These are phyloP conservation scores for Punctoribates punctum DNA, from an alignment of 2,888 invertebrate species.

Conservation along the genomic window DNA sequence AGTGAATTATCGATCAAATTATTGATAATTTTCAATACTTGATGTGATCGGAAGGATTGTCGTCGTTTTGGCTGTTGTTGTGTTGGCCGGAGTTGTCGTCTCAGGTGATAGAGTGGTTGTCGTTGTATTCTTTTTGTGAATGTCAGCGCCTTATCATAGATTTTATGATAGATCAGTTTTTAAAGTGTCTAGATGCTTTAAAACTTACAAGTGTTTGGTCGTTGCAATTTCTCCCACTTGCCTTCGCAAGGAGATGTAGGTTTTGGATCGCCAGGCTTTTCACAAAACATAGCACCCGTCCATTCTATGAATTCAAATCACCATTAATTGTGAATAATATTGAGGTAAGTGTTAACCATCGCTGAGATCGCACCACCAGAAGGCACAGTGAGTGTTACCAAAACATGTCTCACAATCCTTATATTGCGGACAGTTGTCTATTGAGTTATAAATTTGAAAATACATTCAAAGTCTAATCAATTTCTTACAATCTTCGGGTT, in stretches of 20 bases:
- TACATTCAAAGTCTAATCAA: background rate
- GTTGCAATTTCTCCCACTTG: background rate
- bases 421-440: background rate
- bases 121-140: background rate
- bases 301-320: background rate
- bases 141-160: no score
- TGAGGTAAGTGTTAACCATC: background rate
- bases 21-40: background rate
- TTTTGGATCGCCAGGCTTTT: background rate
- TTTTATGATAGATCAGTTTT: no score
- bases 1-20: no score
- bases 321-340: no score
- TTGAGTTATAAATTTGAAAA: background rate
- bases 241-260: background rate
- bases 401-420: background rate
- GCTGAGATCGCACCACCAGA: background rate
- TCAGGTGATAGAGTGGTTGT: slow-evolving; percentile 18
- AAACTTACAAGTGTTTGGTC: background rate
- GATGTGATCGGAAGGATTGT: background rate
- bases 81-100: slow-evolving; percentile 1
- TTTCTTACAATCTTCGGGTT: background rate
- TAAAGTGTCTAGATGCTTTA: no score
- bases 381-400: background rate
- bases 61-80: background rate
- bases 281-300: background rate